A percentile compares a stretch with the other conserved stretches of the same genome.
phyloP scores from a whole-genome alignment of 2,797 vertebrate genomes.

The Serranus cabrilla region DNA sequence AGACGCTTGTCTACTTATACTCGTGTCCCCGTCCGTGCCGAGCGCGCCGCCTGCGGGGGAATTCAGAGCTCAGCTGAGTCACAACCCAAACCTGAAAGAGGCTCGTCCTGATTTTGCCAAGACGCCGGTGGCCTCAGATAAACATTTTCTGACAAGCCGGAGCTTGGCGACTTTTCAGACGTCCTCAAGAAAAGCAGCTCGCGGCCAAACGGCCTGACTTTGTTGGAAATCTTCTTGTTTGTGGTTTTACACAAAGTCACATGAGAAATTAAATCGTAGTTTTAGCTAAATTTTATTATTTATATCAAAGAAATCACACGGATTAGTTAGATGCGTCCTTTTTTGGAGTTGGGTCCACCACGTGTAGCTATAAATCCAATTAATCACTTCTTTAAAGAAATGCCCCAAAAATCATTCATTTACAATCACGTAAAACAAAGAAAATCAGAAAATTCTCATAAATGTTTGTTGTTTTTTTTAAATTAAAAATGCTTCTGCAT shows the following conservation, averaged over 20 bases:
- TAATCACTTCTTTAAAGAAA: too few species aligned
- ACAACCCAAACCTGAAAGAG: conserved; percentile 49
- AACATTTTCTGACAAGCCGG: conserved; percentile 42
- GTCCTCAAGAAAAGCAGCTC: conserved; percentile 3
- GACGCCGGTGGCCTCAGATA: conserved; percentile 38
- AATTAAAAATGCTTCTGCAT: too few species aligned
- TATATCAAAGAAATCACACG: too few species aligned
- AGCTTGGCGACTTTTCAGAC: conserved; percentile 17
- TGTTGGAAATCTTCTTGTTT: not conserved
- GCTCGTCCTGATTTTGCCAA: conserved; percentile 45
- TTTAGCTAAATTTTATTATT: not conserved
- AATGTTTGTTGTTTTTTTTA: too few species aligned
- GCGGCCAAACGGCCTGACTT: not conserved
- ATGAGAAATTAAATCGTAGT: not conserved
- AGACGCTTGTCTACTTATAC: conserved; percentile 14
- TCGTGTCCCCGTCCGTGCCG: conserved; percentile 1
- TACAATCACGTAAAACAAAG: not conserved
- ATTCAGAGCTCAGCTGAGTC: conserved; percentile 56
- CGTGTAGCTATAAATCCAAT: too few species aligned
- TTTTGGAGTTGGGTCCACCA: too few species aligned
- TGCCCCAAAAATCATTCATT: not conserved
- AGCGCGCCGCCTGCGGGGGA: conserved; percentile 42
- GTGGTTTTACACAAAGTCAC: not conserved
- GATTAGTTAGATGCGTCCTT: too few species aligned
- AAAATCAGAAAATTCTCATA: not conserved